Evolutionary conservation across 2,113 vertebrate genomes (phyloP).

Genomic region (Tragelaphus imberbis): DNA sequence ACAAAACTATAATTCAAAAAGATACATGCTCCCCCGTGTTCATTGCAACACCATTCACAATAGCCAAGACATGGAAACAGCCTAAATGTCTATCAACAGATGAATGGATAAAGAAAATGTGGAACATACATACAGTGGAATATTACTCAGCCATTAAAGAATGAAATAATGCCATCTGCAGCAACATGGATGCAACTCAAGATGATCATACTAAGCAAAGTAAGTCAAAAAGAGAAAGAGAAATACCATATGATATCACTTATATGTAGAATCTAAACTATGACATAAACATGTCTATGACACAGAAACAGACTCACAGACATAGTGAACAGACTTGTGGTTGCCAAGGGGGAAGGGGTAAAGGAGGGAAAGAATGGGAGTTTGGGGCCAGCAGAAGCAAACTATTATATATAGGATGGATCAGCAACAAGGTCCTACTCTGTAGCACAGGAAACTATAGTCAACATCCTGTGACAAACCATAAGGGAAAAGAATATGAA

Average conservation of each 20-base stretch:
- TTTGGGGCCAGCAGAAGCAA: not conserved
- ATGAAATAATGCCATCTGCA: not conserved
- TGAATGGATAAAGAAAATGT: not conserved
- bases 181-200: not conserved
- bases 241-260: not conserved
- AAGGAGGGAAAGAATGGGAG: not conserved
- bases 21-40: not conserved
- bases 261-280: not conserved
- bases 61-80: not conserved
- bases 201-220: not conserved
- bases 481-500: not conserved
- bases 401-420: not conserved
- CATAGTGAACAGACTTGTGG: not conserved
- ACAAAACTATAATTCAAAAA: not conserved
- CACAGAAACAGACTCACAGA: not conserved
- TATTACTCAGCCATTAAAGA: not conserved
- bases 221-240: not conserved
- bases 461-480: not conserved
- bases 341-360: not conserved
- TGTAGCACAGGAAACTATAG: not conserved
- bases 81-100: not conserved
- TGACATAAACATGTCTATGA: not conserved
- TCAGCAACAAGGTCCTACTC: not conserved
- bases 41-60: not conserved
- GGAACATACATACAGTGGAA: not conserved